Evolutionary conservation across 2,113 vertebrate genomes (phyloP), one percentile per base, ranked within the genome.

Genomic region (Xiphias gladius): DNA sequence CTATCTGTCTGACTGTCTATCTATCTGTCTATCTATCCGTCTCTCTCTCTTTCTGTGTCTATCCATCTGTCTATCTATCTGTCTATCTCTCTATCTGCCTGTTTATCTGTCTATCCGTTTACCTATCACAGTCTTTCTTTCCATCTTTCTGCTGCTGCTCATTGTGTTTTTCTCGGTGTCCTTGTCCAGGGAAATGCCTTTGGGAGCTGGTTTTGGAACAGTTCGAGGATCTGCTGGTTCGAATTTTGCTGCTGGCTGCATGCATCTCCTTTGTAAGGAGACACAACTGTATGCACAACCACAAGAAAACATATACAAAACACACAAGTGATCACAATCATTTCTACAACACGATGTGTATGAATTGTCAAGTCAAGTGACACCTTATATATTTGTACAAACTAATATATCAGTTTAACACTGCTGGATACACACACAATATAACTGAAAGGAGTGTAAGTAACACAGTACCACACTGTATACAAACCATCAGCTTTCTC

Each of bases 181-280:
- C 8, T 13, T 19, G 43, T 89, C 48, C 91, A 96, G 96, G 95
- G 19, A 96, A 96, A 82, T 96, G 95, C 1, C 94, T 96, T 0
- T 96, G 95, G 95, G 93, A 92, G 82, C 91, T 96, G 72, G 93
- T 96, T 41, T 46, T 96, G 79, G 96, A 96, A 62, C 96, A 96
- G 89, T 96, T 96, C 87, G 96, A 96, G 84, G 96, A 96, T 86
- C 88, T 96, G 64, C 86, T 96, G 61, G 96, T 96, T 62, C 92
- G 96, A 68, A 96, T 96, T 57, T 63, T 96, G 76, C 93, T 96
- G 48, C 89, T 96, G 70, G 96, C 96, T 4, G 96, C 96, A 5
- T 96, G 95, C 76, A 96, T 96, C 86, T 96, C 96, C 39, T 96
- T 96, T 83, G 96, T 96, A 94, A 95, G 95, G 57, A 80, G 79